Evolutionary conservation across 2,888 invertebrate genomes (phyloP), one percentile per base, ranked within the genome.

Genomic region (Eupithecia abbreviata): DNA sequence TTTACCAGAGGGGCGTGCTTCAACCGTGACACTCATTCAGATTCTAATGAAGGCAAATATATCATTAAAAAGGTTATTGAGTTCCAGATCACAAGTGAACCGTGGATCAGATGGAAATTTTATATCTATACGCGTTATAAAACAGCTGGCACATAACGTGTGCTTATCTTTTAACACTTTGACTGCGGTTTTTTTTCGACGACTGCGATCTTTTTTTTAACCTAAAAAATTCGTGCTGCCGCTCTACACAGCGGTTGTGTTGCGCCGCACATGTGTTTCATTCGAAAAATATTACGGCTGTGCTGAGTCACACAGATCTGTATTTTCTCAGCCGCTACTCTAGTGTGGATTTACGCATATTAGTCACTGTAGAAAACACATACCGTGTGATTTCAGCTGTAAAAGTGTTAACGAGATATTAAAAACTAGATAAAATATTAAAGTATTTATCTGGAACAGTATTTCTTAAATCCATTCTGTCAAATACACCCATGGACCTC

Each of bases 1-100:
- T 92, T 91, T 85, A 87, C 85, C 85, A 84, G 85, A 91, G 91
- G 92, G 93, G 91, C 89, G 92, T 90, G 90, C 91, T 89, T 90
- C 89, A 87, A 89, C 87, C 90, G 87, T 90, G 87, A 88, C 90
- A 84, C n/a, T 81, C 79, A 85, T 80, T 80, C 84, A 84, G 69
- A 69, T 47, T 69, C 10, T 68, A 68, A 69, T 69, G 47, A 69
- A 45, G 69, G 69, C 47, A 68, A 45, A 68, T 30, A 58, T 18
- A 18, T 47, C 68, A 68, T 68, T 68, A 68, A 47, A 68, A 47
- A 30, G 66, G 69, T n/a, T 47, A 47, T 47, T 69, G 47, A 47
- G 69, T 69, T 47, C 18, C 45, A 45, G 47, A 49, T 69, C 69
- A 69, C 47, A 47, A 69, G 30, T 43, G 42, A 69, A 15, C 69